Evolutionary conservation across 2,888 invertebrate genomes (phyloP).

Genomic region (Philereme transversata): DNA sequence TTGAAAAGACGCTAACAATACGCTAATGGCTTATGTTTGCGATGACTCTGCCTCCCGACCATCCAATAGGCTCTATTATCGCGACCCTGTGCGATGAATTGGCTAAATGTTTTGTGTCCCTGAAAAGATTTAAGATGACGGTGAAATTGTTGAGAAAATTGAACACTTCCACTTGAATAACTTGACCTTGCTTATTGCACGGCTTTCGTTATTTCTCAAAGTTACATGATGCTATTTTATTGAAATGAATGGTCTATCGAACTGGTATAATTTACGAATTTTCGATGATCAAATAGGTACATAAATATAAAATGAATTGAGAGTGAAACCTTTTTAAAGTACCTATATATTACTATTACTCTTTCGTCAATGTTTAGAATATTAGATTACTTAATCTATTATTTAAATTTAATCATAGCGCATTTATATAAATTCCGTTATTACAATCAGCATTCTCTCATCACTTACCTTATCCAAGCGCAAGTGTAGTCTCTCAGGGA

Average conservation of each 20-base stretch:
- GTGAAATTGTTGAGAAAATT: conserved; percentile 82
- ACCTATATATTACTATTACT: too few species aligned
- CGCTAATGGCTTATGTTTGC: conserved; percentile 81
- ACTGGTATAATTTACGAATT: background rate
- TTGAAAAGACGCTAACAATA: conserved; percentile 74
- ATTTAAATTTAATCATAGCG: background rate
- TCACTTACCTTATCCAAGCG: conserved; percentile 33
- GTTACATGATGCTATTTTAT: conserved; percentile 18
- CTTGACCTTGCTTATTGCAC: conserved; percentile 57
- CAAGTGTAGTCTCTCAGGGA: conserved; percentile 31
- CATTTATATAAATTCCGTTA: conserved; percentile 18
- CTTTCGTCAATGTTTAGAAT: background rate
- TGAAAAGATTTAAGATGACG: conserved; percentile 81
- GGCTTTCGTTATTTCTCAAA: conserved; percentile 23
- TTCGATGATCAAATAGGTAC: too few species aligned
- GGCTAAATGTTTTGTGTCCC: conserved; percentile 80
- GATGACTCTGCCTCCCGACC: conserved; percentile 69
- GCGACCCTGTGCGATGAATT: conserved; percentile 77
- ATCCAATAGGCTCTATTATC: conserved; percentile 78
- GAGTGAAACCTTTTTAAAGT: too few species aligned
- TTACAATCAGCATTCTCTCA: conserved; percentile 32
- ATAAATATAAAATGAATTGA: too few species aligned
- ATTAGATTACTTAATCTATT: background rate
- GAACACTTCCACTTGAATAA: conserved; percentile 77
- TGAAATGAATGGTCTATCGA: conserved; percentile 1